Base-by-base conservation (phyloP, 2,888 invertebrate species). In the Leptopilina drosophilae region DNA sequence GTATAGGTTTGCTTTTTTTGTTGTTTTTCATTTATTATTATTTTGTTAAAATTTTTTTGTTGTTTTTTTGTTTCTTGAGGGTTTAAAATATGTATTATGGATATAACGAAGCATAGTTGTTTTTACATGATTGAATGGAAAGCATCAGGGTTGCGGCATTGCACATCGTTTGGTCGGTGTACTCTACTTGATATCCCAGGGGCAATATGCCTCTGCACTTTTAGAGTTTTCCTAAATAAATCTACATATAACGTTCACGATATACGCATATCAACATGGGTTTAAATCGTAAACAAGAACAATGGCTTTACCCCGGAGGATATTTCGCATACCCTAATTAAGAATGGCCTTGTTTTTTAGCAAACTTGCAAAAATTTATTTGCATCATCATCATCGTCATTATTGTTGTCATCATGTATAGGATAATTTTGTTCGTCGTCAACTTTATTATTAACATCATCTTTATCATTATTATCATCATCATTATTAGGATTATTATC, bases 111-210 rank as follows among this genome's bases (percentile, higher is more conserved):
- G 40, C 67, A 67, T 67, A 49, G 67, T 46, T 67, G 46, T 67
- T 46, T 46, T 67, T 49, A 26, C 9, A 26, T 33, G 53, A 56
- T 33, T 49, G n/a, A 73, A 73, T 56, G n/a, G 33, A 73, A 73
- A 69, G 14, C 53, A 73, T 73, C 26, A 53, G 73, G 33, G 53
- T 73, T 73, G 53, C 56, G 53, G 33, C 33, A 33, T 14, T 56
- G 53, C 53, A 56, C 26, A 53, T 33, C 73, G 33, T 73, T 73
- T 73, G 53, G 77, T 78, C 78, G 75, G 87, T 88, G 12, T 12
- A 90, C 90, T 90, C 89, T 89, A 88, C 84, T 90, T 90, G 89
- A 90, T 90, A 90, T 90, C 89, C 90, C 89, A 80, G 75, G 90
- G 88, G 90, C 82, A 82, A 78, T 81, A 82, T 81, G 80, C 83